Base-by-base conservation (phyloP, 2,113 vertebrate species). In the Agapornis roseicollis region DNA sequence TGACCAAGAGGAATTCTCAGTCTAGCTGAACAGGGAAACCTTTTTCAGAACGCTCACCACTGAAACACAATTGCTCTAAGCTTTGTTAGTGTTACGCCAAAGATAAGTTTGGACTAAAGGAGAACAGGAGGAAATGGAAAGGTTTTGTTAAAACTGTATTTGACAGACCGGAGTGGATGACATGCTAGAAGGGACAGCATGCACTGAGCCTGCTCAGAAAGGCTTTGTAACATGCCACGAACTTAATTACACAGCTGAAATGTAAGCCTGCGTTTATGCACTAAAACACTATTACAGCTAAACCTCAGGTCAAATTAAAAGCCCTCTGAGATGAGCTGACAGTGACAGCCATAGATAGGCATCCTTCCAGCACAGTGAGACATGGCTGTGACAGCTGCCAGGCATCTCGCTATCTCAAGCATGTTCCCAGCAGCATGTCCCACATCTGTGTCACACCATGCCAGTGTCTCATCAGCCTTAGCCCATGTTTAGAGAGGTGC, bases 291-390 rank as follows among this genome's bases (percentile, higher is more conserved):
- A 2, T 4, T 9, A 4, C 17, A 47, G 71, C 71, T 33, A 5
- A 73, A 52, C 1, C 25, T 23, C 0, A 6, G 17, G 28, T 1
- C 37, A 11, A 3, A 6, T 1, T 3, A 2, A 35, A 13, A 33
- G 24, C 1, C 11, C 16, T 44, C 39, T 14, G 3, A 9, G 53
- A 15, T 3, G 49, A 28, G 82, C 66, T 25, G 72, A 5, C 63
- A 47, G 64, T 2, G 39, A 3, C 53, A 77, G 84, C 79, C 23
- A 3, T 0, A 1, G 4, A 1, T 3, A 15, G 58, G 44, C 76
- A 53, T 61, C 24, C 8, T 14, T 15, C 42, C 1, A 5, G 50
- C 66, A 13, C 39, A 1, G 19, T 4, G 1, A 49, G 24, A 31
- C 3, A 2, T 44, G 88, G 61, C 84, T 1, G 0, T 3, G 25